Evolutionary conservation across 2,888 invertebrate species (phyloP).

Genomic region (Andrena camellia): DNA sequence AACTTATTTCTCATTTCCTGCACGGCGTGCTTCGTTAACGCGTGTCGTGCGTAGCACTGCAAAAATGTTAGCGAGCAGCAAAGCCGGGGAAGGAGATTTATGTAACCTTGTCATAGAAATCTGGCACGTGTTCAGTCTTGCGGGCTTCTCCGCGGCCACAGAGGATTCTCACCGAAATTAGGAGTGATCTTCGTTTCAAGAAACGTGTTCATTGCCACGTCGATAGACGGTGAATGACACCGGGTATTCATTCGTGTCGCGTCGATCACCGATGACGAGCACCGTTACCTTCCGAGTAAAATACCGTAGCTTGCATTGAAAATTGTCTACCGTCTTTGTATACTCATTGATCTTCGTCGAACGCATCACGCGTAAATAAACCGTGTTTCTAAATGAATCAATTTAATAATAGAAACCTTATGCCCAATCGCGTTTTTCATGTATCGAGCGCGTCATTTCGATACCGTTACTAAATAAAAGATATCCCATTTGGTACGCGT

Average conservation of each 20-base stretch:
- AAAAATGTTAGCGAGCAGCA: constrained; percentile 12
- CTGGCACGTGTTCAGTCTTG: constrained; percentile 19
- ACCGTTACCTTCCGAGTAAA: constrained; percentile 4
- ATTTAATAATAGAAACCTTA: too few relatives aligned
- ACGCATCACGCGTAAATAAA: too few relatives aligned
- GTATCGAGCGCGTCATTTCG: too few relatives aligned
- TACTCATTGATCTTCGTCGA: background rate
- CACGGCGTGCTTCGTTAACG: background rate
- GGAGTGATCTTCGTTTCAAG: background rate
- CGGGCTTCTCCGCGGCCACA: constrained; percentile 1
- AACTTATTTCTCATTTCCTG: background rate
- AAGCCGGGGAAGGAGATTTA: constrained; percentile 11
- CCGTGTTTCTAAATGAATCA: too few relatives aligned
- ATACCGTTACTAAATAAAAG: too few relatives aligned
- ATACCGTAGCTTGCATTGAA: background rate
- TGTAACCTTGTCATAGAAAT: constrained; percentile 39
- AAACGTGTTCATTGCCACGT: background rate
- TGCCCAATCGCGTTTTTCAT: too few relatives aligned
- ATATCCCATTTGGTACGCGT: too few relatives aligned
- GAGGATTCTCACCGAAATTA: constrained; percentile 14
- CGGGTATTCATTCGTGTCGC: background rate
- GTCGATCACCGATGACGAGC: background rate
- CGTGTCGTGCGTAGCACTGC: background rate
- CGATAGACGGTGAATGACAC: background rate
- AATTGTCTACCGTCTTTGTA: background rate